These are phyloP conservation scores for Nemoura dubitans DNA, from an alignment of 2,888 invertebrate species.

Conservation along the genomic window DNA sequence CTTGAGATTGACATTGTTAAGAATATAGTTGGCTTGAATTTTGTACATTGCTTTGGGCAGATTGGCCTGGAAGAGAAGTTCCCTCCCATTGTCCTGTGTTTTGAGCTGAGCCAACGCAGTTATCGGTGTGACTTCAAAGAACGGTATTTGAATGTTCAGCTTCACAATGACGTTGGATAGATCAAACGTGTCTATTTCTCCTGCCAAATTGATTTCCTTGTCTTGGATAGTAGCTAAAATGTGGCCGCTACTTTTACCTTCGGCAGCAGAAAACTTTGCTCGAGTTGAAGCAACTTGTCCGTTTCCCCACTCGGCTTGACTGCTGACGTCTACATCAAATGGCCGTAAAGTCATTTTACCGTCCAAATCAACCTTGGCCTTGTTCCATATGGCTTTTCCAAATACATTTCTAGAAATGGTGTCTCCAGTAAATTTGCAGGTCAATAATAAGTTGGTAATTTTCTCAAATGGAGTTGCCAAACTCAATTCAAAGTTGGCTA, in stretches of 20 bases:
- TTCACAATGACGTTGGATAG: conserved; percentile 8
- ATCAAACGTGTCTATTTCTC: background rate
- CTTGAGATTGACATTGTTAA: conserved; percentile 38
- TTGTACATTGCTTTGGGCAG: conserved; percentile 44
- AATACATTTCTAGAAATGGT: background rate
- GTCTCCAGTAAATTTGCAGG: background rate
- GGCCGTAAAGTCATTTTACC: conserved; percentile 26
- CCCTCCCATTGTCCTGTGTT: conserved; percentile 25
- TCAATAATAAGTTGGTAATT: conserved; percentile 49
- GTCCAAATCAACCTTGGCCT: conserved; percentile 24
- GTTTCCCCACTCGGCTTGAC: conserved; percentile 28
- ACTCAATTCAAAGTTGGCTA: conserved; percentile 45
- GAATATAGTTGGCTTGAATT: conserved; percentile 38
- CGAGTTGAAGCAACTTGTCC: conserved; percentile 3
- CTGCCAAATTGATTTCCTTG: conserved; percentile 29
- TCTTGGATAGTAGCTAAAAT: conserved; percentile 35
- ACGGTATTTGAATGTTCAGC: conserved; percentile 30
- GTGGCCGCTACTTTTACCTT: conserved; percentile 31
- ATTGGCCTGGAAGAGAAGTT: conserved; percentile 32
- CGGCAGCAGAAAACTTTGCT: conserved; percentile 16
- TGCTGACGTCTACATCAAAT: conserved; percentile 39
- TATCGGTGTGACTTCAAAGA: conserved; percentile 24
- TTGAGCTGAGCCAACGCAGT: background rate
- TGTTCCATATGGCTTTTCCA: conserved; percentile 41
- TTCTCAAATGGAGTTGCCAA: conserved; percentile 51